Evolutionary conservation across 2,797 vertebrate species (phyloP), one percentile per base, ranked within the genome.

Genomic region (Cossypha niveicapilla): DNA sequence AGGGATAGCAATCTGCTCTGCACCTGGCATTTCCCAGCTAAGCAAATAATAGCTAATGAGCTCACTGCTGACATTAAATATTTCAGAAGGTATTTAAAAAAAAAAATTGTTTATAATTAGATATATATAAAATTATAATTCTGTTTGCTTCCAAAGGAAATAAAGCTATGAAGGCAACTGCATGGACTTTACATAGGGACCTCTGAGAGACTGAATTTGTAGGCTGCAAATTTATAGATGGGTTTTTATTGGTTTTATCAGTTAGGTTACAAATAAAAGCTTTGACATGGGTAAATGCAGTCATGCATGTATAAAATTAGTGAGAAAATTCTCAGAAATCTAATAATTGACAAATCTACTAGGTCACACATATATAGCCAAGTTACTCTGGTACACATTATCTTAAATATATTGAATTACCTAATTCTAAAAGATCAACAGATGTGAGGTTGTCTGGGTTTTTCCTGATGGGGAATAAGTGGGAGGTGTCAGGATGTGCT

Each of bases 31-130:
- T 88, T 88, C 25, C 39, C 7, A 28, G 86, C 39, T 84, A 83
- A 68, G 25, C 58, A 88, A 92, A 47, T 80, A 91, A 72, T 45
- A 75, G 44, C 35, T 90, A 70, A 78, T 54, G 34, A 86, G 22
- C 32, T 90, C 32, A 41, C 48, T 63, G 39, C 18, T 86, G 60
- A 60, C 30, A 74, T 86, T 42, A 91, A 94, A 53, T 56, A 67
- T 74, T 88, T 82, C 28, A 67, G 60, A 86, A 86, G 23, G 10
- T 57, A 44, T 82, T 4, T 1, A 3, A 44, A 32, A 68, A 56
- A 68, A 34, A 88, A 53, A 23, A 82, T 88, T 86, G 7, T 44
- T 44, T 51, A 21, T 80, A 62, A 85, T 60, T 74, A n/a, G 16
- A 39, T 37, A 24, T 25, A 44, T n/a, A 5, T 37, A 4, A 44